These are phyloP conservation scores for Drosophila ercepeae DNA, from an alignment of 1,140 invertebrate species.

Conservation along the genomic window DNA sequence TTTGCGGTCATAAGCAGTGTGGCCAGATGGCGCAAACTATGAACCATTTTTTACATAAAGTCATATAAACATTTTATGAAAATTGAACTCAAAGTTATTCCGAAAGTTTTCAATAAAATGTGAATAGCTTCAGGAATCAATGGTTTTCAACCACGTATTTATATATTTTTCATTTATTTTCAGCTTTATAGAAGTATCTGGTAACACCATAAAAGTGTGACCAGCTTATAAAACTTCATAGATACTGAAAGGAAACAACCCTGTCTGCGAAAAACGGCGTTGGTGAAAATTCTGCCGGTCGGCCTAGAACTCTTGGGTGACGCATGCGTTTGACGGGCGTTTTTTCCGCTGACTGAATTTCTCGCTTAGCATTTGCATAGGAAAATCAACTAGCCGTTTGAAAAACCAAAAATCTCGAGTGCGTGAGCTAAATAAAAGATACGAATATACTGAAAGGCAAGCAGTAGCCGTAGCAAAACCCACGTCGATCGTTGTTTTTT, in stretches of 20 bases:
- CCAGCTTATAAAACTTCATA: not conserved
- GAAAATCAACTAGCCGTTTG: slow-evolving; percentile 7
- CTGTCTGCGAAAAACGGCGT: not conserved
- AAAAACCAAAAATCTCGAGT: slow-evolving; percentile 4
- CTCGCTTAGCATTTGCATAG: slow-evolving; percentile 17
- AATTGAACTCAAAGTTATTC: too few relatives aligned
- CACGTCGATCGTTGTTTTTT: slow-evolving; percentile 60
- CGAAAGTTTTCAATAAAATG: too few relatives aligned
- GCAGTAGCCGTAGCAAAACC: slow-evolving; percentile 24
- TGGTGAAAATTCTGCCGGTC: slow-evolving; percentile 11
- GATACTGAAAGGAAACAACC: not conserved
- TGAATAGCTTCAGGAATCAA: too few relatives aligned
- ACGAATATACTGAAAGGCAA: not conserved
- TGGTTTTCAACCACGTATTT: too few relatives aligned
- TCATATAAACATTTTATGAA: too few relatives aligned
- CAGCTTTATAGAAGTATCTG: too few relatives aligned
- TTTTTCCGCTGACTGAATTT: slow-evolving; percentile 23
- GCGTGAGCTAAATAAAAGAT: slow-evolving; percentile 10
- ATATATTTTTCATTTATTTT: too few relatives aligned
- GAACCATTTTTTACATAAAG: too few relatives aligned
- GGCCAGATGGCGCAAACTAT: not conserved
- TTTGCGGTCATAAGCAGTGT: not conserved
- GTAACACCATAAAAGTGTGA: not conserved
- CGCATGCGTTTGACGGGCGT: slow-evolving; percentile 33
- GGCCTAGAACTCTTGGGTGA: slow-evolving; percentile 10